A percentile compares a stretch with the other conserved stretches of the same genome.
Conservation (phyloP, 2,797 vertebrate species). For the Sciurus carolinensis region DNA sequence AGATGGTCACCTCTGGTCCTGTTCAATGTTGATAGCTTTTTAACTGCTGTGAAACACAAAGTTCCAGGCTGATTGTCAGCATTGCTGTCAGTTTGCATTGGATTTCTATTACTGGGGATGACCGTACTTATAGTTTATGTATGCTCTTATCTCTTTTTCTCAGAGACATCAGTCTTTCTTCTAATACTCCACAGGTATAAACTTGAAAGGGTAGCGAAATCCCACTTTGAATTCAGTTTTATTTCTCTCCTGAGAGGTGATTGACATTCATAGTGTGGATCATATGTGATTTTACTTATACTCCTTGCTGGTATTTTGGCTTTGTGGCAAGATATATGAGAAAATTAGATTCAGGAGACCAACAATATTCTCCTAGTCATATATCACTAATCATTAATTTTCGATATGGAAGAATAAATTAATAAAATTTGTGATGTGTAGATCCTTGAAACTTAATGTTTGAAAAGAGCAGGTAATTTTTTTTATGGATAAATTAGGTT, state of each 20-base stretch:
- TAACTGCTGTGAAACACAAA: not conserved
- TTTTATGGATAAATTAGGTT: not conserved
- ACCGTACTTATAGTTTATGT: not conserved
- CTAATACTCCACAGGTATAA: not conserved
- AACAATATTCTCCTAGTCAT: not conserved
- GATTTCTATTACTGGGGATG: not conserved
- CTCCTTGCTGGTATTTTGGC: not conserved
- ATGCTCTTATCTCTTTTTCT: not conserved
- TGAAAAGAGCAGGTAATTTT: not conserved
- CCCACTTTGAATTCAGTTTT: not conserved
- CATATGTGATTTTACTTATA: not conserved
- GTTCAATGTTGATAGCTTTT: not conserved
- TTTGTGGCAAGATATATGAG: not conserved
- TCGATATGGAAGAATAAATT: not conserved
- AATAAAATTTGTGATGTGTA: not conserved
- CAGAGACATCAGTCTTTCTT: not conserved
- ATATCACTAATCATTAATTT: not conserved
- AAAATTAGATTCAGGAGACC: not conserved
- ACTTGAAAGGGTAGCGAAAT: not conserved
- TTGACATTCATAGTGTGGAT: not conserved
- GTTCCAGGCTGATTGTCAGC: not conserved
- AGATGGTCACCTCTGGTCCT: not conserved
- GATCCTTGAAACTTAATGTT: not conserved
- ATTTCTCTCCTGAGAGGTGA: not conserved
- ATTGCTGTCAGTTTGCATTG: not conserved